Conservation (phyloP, 2,797 vertebrate species). For the Holocentrus rufus region DNA sequence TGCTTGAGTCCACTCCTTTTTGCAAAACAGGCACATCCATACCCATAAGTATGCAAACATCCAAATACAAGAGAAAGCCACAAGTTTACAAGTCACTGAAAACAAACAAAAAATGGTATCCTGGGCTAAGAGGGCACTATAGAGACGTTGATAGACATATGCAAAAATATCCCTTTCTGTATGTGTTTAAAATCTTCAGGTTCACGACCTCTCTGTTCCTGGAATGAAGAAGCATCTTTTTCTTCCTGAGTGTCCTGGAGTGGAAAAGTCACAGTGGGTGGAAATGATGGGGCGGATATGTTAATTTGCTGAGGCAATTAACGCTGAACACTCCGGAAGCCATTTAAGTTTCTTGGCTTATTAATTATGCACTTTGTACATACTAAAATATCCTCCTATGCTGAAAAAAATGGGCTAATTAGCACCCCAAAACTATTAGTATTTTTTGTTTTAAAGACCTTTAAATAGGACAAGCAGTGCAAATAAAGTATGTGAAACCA, state of each 20-base stretch:
- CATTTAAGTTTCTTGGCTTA: conserved; percentile 81
- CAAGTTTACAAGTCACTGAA: not conserved
- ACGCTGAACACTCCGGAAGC: conserved; percentile 79
- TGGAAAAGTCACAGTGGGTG: conserved; percentile 61
- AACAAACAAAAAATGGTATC: not conserved
- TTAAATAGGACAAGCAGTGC: conserved; percentile 75
- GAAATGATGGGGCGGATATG: conserved; percentile 74
- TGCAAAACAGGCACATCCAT: no score
- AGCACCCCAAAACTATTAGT: conserved; percentile 61
- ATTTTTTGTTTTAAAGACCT: conserved; percentile 71
- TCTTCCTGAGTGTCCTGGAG: conserved; percentile 24
- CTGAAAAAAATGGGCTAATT: conserved; percentile 78
- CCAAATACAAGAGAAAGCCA: not conserved
- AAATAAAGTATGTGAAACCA: conserved; percentile 75
- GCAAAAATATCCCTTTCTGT: not conserved
- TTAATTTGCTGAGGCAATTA: conserved; percentile 82
- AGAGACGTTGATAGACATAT: not conserved
- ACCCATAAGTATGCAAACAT: conserved; percentile 14
- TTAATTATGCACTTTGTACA: conserved; percentile 87
- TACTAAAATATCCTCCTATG: conserved; percentile 79
- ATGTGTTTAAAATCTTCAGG: not conserved
- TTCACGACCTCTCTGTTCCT: conserved; percentile 39
- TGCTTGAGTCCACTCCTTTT: no score
- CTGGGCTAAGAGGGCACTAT: not conserved
- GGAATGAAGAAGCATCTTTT: conserved; percentile 34